Percentiles rank a stretch among this genome's conserved stretches.
Conservation (phyloP, 2,113 vertebrate genomes). For the Sminthopsis crassicaudata region DNA sequence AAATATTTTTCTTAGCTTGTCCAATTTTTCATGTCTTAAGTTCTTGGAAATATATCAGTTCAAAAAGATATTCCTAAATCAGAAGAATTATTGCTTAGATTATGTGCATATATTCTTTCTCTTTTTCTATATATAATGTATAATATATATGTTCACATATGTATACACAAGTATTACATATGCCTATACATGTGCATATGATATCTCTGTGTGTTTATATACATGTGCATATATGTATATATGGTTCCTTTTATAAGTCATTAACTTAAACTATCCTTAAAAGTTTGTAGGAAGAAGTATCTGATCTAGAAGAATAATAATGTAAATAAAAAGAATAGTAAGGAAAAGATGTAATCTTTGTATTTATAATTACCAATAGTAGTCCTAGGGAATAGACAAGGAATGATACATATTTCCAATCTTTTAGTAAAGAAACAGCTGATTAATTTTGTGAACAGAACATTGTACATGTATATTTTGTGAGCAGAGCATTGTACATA, state of each 20-base stretch:
- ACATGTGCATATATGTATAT: neutral
- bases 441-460: neutral
- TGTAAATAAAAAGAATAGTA: neutral
- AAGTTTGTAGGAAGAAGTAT: neutral
- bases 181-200: neutral
- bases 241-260: neutral
- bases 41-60: neutral
- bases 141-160: no score
- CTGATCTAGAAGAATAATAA: neutral
- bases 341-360: neutral
- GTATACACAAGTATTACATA: neutral
- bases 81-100: neutral
- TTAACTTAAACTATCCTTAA: neutral
- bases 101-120: neutral
- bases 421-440: neutral
- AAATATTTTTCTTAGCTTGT: slow-evolving; percentile 34
- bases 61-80: neutral
- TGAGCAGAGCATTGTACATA: neutral
- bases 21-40: neutral
- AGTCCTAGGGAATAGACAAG: neutral
- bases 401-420: neutral
- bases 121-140: no score
- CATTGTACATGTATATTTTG: neutral
- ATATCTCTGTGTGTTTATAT: neutral
- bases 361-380: neutral